A percentile compares a stretch with the other conserved stretches of the same genome.
Evolutionary conservation across 2,888 invertebrate species (phyloP).

Genomic region (Tanytarsus gracilentus): DNA sequence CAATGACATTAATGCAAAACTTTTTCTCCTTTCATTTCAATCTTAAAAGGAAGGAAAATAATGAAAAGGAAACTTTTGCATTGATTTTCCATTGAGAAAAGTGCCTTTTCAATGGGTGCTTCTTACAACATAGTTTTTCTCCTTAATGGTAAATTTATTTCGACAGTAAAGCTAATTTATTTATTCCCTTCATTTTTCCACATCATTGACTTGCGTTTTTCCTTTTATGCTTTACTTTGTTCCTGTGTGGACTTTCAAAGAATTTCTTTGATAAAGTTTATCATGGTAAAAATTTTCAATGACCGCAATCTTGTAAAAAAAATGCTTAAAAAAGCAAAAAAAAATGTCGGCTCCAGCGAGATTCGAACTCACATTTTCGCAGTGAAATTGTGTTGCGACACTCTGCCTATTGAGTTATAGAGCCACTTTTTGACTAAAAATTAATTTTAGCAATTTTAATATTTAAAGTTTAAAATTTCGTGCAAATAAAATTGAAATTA

Average conservation of each 20-base stretch:
- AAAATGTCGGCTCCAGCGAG: too few relatives aligned
- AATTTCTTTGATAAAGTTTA: too few relatives aligned
- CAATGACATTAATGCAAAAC: slow-evolving; percentile 26
- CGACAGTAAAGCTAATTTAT: slow-evolving; percentile 14
- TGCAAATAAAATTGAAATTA: not conserved
- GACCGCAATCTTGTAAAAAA: too few relatives aligned
- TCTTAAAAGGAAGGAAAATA: not conserved
- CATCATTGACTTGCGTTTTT: slow-evolving; percentile 6
- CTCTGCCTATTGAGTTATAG: too few relatives aligned
- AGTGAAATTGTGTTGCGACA: too few relatives aligned
- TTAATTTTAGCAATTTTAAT: not conserved
- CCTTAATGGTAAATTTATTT: not conserved
- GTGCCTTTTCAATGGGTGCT: not conserved
- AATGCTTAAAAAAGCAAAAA: too few relatives aligned
- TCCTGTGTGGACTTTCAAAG: too few relatives aligned
- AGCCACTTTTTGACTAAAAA: not conserved
- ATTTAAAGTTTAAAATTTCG: not conserved
- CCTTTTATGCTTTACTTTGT: not conserved
- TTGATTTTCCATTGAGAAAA: slow-evolving; percentile 18
- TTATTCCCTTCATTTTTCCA: slow-evolving; percentile 21
- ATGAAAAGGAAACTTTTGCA: slow-evolving; percentile 8
- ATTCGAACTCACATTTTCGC: too few relatives aligned
- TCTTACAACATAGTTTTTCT: not conserved
- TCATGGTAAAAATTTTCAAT: too few relatives aligned
- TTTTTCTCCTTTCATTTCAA: not conserved